These are phyloP conservation scores for Apis dorsata DNA, from an alignment of 1,140 invertebrate genomes.

Conservation along the genomic window DNA sequence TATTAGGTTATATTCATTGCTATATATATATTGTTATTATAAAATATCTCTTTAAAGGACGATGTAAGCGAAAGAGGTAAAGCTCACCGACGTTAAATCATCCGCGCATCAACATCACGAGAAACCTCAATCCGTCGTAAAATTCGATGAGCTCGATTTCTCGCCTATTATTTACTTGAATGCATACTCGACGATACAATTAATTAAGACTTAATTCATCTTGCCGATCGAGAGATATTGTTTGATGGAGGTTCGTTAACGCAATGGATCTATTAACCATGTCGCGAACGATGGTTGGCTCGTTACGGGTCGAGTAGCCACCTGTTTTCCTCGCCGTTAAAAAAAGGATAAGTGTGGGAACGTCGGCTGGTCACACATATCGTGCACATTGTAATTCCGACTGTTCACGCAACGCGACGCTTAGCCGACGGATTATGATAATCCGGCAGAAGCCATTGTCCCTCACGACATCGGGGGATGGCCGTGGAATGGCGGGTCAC, in stretches of 20 bases:
- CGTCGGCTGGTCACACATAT: slow-evolving; percentile 48
- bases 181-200: too few relatives aligned
- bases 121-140: too few relatives aligned
- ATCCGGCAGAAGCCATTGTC: slow-evolving; percentile 38
- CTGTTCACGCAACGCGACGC: slow-evolving; percentile 41
- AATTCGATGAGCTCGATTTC: too few relatives aligned
- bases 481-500: background rate
- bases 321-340: slow-evolving; percentile 55
- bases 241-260: background rate
- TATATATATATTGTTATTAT: too few relatives aligned
- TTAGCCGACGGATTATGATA: slow-evolving; percentile 50
- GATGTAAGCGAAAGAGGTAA: too few relatives aligned
- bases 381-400: slow-evolving; percentile 43
- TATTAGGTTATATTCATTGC: too few relatives aligned
- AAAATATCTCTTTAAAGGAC: too few relatives aligned
- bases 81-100: too few relatives aligned
- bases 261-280: background rate
- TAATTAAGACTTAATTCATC: background rate
- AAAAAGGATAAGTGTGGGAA: slow-evolving; percentile 60
- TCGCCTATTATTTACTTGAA: too few relatives aligned
- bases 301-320: slow-evolving; percentile 46
- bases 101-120: too few relatives aligned
- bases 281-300: slow-evolving; percentile 26
- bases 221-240: background rate
- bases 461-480: background rate